These are phyloP conservation scores for Odontophorus gujanensis DNA, from an alignment of 2,113 vertebrate genomes.

Conservation along the genomic window DNA sequence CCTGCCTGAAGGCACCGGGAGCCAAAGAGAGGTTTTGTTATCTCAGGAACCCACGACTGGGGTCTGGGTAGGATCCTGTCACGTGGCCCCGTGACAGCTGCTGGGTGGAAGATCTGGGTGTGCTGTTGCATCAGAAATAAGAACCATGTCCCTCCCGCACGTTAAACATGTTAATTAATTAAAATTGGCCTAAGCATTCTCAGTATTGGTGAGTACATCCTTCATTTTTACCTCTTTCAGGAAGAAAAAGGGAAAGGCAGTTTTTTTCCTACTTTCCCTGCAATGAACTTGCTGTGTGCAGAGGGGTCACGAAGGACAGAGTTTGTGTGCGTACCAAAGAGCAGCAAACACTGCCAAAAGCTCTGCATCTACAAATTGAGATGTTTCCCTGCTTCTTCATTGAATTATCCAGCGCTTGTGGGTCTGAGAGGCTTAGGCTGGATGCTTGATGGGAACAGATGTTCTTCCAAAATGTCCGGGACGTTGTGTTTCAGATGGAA, in stretches of 20 bases:
- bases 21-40: slow-evolving; percentile 35
- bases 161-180: neutral
- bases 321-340: neutral
- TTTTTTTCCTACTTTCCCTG: neutral
- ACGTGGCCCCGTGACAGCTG: neutral
- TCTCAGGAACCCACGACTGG: neutral
- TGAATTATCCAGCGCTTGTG: neutral
- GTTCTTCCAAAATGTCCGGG: slow-evolving; percentile 46
- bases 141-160: neutral
- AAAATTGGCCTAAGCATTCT: neutral
- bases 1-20: slow-evolving; percentile 24
- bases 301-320: neutral
- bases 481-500: slow-evolving; percentile 33
- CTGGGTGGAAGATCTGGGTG: neutral
- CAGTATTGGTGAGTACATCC: fast-evolving
- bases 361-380: neutral
- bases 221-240: neutral
- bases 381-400: neutral
- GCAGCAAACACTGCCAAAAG: neutral
- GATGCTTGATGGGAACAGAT: slow-evolving; percentile 14
- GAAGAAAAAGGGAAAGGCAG: neutral
- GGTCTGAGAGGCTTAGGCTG: slow-evolving; percentile 17
- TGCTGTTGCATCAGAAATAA: neutral
- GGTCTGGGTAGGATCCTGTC: slow-evolving; percentile 49
- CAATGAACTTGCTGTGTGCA: neutral